Base-by-base conservation (phyloP, 2,113 vertebrate species). In the Dasyornis broadbenti region DNA sequence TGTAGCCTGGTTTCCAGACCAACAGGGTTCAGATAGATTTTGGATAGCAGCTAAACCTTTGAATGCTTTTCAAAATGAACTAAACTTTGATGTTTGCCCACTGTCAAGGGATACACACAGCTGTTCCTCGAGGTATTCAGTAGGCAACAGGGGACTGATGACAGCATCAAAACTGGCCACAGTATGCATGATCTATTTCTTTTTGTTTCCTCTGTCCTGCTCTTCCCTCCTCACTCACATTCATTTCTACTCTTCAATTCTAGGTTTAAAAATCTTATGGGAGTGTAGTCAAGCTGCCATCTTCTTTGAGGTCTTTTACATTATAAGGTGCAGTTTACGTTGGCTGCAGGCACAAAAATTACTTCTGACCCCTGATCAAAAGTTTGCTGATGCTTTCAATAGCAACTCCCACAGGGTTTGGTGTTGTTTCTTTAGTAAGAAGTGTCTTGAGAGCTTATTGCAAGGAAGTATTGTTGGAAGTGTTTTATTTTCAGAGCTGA, bases 401-500 rank as follows among this genome's bases (percentile, higher is more conserved):
- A 91, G 70, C 68, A 86, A 84, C 17, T 45, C 53, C 61, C 68
- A 45, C 47, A 66, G 54, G 56, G 86, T 95, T 83, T 83, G 52
- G 0, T 50, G 84, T 83, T 81, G 42, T 76, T 80, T 85, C 30
- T 50, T 85, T 78, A 72, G 18, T 65, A 47, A 27, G 37, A 77
- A 57, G 26, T 13, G 26, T 89, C 82, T 64, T 50, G 15, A 77
- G 37, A 90, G 35, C 53, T 93, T 57, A 59, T 28, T 87, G 52
- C 40, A 60, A 53, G n/a, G 24, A 54, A 79, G 72, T 40, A 57
- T 52, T 84, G 40, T 86, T 81, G 35, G 53, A 96, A 92, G 69
- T 22, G 42, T 77, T 76, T 87, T 89, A 75, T 90, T 95, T 95
- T 86, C 90, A 66, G 83, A 84, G 80, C 57, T 77, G 23, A 72